Evolutionary conservation across 1,140 invertebrate genomes (phyloP), one percentile per base, ranked within the genome.

Genomic region (Drosophila orena): DNA sequence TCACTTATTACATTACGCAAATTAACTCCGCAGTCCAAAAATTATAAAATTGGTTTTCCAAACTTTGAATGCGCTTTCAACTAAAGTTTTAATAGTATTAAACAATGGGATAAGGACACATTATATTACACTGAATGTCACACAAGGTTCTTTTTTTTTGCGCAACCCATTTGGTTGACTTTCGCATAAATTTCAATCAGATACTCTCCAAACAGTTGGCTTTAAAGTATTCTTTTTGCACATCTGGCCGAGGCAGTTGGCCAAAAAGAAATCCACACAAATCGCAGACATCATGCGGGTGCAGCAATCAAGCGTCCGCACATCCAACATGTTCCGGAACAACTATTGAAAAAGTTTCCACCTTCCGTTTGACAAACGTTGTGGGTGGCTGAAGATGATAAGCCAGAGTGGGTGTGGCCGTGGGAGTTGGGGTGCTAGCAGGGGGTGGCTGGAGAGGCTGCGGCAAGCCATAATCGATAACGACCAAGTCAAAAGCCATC

Each of bases 381-480:
- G 17, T 40, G 43, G 35, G 11, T 6, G 22, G 14, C 30, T 30
- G 30, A 4, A n/a, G 42, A 11, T 2, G 47, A 15, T 30, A n/a
- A 2, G 7, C n/a, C 46, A 11, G 22, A 15, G 10, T 14, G 22
- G 2, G 24, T 17, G 7, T 4, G 4, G 30, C 30, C 2, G 2
- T 30, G 30, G 8, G 30, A 30, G 30, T 30, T 30, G 47, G 20
- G 15, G n/a, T 34, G 46, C 0, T 14, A 14, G n/a, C n/a, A n/a
- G n/a, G n/a, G n/a, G 11, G 10, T 34, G 38, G 15, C 46, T 11
- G 57, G 20, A 20, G 62, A 64, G 62, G 44, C 49, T 77, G 72
- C 79, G 62, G 79, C 71, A 22, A 83, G 71, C 53, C 68, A 77
- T 88, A 88, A 88, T 88, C 84, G 72, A 79, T 79, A 77, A 52